These are phyloP conservation scores for Panagrolaimus sp. DNA, from an alignment of 1,140 invertebrate species.

Conservation along the genomic window DNA sequence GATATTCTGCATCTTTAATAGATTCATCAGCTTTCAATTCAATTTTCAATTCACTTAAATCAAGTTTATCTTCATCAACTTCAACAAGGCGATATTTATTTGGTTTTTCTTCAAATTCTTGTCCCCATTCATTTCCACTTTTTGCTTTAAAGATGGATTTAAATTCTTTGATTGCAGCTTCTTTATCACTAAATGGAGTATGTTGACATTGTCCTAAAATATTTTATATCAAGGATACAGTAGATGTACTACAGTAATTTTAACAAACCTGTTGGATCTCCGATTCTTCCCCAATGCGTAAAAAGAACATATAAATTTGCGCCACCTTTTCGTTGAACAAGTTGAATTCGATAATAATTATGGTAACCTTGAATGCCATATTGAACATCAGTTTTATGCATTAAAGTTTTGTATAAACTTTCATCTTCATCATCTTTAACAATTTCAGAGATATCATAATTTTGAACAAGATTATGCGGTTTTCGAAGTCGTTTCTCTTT, in stretches of 20 bases:
- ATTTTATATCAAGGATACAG: no score
- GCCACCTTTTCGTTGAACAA: slow-evolving; percentile 14
- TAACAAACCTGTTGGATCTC: background rate
- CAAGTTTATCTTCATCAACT: background rate
- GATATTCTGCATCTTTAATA: background rate
- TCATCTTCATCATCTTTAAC: background rate
- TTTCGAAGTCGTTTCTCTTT: background rate
- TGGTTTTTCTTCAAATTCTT: slow-evolving; percentile 12
- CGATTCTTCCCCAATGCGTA: slow-evolving; percentile 17
- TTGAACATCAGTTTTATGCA: slow-evolving; percentile 16
- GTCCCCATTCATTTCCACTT: slow-evolving; percentile 1
- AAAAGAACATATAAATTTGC: slow-evolving; percentile 13
- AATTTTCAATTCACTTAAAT: slow-evolving; percentile 7
- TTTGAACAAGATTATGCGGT: background rate
- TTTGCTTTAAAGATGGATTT: slow-evolving; percentile 8
- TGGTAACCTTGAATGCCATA: slow-evolving; percentile 3
- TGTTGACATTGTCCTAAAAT: slow-evolving; percentile 18
- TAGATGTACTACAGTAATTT: no score
- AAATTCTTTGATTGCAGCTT: slow-evolving; percentile 11
- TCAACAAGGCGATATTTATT: slow-evolving; percentile 18
- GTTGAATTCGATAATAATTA: slow-evolving; percentile 15
- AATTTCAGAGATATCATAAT: slow-evolving; percentile 12
- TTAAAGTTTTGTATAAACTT: background rate
- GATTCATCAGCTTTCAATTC: background rate
- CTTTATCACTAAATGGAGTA: slow-evolving; percentile 13